A percentile compares a stretch with the other conserved stretches of the same genome.
These are phyloP conservation scores for Arrhamphus sclerolepis DNA, from an alignment of 2,797 vertebrate genomes.

Conservation along the genomic window DNA sequence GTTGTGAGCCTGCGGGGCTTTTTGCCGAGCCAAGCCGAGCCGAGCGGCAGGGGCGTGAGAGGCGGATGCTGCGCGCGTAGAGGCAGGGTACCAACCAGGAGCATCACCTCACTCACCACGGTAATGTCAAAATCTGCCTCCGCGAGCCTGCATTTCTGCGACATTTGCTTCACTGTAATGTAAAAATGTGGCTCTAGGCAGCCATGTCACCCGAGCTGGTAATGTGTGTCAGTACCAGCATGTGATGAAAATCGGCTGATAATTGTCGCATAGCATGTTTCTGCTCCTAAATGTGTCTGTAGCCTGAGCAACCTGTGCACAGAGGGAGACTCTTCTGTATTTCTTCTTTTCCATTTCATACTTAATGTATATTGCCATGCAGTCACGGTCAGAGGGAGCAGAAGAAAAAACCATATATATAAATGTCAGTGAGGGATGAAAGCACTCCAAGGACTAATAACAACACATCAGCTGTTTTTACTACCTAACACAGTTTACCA, in stretches of 20 bases:
- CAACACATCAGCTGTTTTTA: conserved; percentile 3
- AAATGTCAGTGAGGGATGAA: conserved; percentile 26
- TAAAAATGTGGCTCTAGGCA: conserved; percentile 14
- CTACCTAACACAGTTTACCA: conserved; percentile 19
- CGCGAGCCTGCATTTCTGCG: conserved; percentile 36
- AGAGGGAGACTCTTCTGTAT: conserved; percentile 15
- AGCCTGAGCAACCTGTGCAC: conserved; percentile 20
- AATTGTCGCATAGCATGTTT: conserved; percentile 76
- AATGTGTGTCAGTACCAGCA: conserved; percentile 42
- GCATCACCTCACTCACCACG: conserved; percentile 73
- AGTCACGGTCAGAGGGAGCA: too few relatives aligned
- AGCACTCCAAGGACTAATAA: conserved; percentile 20
- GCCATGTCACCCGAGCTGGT: conserved; percentile 14
- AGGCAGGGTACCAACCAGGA: conserved; percentile 77
- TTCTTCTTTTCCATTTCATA: not conserved
- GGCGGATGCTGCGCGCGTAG: conserved; percentile 81
- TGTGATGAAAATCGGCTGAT: conserved; percentile 28
- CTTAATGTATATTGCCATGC: not conserved
- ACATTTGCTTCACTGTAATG: conserved; percentile 19
- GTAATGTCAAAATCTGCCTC: conserved; percentile 68
- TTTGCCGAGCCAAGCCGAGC: conserved; percentile 47
- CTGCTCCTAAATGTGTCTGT: conserved; percentile 18
- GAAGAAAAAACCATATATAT: too few relatives aligned
- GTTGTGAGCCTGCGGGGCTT: conserved; percentile 32
- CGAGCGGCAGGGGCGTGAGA: conserved; percentile 75